Conservation (phyloP, 2,797 vertebrate genomes). For the Sebastes minor region DNA sequence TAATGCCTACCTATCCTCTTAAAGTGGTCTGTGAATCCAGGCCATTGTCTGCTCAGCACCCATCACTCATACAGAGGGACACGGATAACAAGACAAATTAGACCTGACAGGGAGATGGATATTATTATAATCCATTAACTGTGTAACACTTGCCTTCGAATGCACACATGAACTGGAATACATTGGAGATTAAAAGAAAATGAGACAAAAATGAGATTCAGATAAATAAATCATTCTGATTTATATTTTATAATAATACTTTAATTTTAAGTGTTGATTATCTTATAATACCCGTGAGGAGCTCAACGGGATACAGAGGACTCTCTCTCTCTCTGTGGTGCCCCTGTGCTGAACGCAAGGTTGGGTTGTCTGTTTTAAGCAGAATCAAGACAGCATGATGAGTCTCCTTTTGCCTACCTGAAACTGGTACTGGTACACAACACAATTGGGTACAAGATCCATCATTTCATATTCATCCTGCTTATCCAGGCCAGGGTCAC, state of each 20-base stretch:
- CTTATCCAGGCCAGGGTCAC: neutral
- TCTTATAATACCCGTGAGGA: neutral
- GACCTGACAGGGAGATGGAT: slow-evolving; percentile 56
- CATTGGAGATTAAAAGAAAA: neutral
- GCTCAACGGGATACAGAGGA: neutral
- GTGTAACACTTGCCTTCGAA: neutral
- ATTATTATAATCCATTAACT: slow-evolving; percentile 19
- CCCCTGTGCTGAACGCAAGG: neutral
- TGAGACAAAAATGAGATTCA: neutral
- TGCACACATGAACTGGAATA: neutral
- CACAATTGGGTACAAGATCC: neutral
- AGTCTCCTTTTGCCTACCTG: neutral
- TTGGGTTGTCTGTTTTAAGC: neutral
- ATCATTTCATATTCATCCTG: neutral
- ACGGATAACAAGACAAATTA: slow-evolving; percentile 58
- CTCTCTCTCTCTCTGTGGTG: neutral
- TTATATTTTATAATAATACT: neutral
- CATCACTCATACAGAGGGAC: slow-evolving; percentile 40
- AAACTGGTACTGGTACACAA: neutral
- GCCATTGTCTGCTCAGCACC: slow-evolving; percentile 83
- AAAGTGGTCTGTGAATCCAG: slow-evolving; percentile 77
- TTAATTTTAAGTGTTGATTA: neutral
- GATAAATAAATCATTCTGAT: neutral
- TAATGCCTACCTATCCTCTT: slow-evolving; percentile 85
- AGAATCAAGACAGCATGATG: neutral